Percentiles rank a stretch among this genome's conserved stretches.
These are phyloP conservation scores for Notocelia uddmanniana DNA, from an alignment of 2,888 invertebrate species.

Conservation along the genomic window DNA sequence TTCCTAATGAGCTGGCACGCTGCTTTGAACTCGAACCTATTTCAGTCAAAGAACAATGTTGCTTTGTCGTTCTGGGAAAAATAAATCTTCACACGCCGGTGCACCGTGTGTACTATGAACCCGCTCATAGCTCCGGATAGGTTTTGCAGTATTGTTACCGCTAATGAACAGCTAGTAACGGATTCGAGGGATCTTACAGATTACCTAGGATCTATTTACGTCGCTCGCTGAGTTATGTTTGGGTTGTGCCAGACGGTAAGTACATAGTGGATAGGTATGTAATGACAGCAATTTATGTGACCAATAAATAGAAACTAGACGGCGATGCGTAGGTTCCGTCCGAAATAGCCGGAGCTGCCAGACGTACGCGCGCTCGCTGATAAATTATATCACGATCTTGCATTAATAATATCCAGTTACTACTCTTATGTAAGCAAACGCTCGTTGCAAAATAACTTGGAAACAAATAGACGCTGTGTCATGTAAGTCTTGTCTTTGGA, in stretches of 20 bases:
- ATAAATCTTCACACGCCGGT: constrained; percentile 69
- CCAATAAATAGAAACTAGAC: constrained; percentile 74
- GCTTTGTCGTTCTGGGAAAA: constrained; percentile 77
- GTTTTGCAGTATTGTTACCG: constrained; percentile 52
- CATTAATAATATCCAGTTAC: constrained; percentile 32
- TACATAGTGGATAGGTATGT: constrained; percentile 59
- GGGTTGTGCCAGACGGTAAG: constrained; percentile 62
- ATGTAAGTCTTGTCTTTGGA: constrained; percentile 3
- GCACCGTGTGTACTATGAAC: constrained; percentile 73
- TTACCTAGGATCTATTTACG: constrained; percentile 34
- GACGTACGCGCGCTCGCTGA: constrained; percentile 50
- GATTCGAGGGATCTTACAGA: constrained; percentile 37
- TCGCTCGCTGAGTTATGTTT: constrained; percentile 39
- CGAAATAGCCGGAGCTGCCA: constrained; percentile 65
- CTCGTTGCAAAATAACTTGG: constrained; percentile 30
- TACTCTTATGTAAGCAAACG: constrained; percentile 36
- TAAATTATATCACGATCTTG: constrained; percentile 41
- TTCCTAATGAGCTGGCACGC: constrained; percentile 70
- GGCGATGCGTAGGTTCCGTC: constrained; percentile 68
- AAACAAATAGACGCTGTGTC: constrained; percentile 33
- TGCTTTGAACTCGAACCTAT: constrained; percentile 75
- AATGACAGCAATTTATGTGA: constrained; percentile 68
- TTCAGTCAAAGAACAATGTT: constrained; percentile 74
- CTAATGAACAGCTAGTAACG: constrained; percentile 38
- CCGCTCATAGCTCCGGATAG: constrained; percentile 60